A percentile compares a stretch with the other conserved stretches of the same genome.
Conservation (phyloP, 2,888 invertebrate genomes). For the Oasisia sp. region DNA sequence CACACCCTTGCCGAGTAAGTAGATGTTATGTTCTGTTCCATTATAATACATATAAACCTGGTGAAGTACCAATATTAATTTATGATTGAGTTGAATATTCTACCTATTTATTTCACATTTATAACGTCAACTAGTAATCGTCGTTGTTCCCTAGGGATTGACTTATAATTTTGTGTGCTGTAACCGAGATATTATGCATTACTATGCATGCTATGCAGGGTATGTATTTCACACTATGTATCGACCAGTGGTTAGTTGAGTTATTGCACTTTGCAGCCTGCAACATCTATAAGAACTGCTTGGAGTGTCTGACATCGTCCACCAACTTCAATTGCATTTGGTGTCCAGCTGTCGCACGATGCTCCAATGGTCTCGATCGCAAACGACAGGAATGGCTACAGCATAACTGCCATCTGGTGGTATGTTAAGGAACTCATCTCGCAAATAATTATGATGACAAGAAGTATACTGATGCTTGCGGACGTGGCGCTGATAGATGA, state of each 20-base stretch:
- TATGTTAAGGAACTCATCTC: constrained; percentile 25
- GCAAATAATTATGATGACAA: too few species aligned
- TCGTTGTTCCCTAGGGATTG: too few species aligned
- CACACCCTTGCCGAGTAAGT: constrained; percentile 77
- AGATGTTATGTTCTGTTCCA: neutral
- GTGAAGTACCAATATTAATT: too few species aligned
- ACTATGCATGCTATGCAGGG: too few species aligned
- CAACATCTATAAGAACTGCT: constrained; percentile 79
- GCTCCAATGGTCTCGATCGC: constrained; percentile 90
- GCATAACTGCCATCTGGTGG: constrained; percentile 52
- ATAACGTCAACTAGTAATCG: too few species aligned
- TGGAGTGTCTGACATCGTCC: constrained; percentile 72
- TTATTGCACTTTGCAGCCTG: constrained; percentile 71
- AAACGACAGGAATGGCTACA: constrained; percentile 86
- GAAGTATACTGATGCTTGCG: too few species aligned
- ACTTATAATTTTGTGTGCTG: too few species aligned
- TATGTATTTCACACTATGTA: neutral
- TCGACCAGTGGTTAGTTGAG: neutral
- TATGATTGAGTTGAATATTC: too few species aligned
- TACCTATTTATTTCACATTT: too few species aligned
- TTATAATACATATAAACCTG: too few species aligned
- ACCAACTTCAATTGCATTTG: constrained; percentile 77
- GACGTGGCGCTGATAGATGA: too few species aligned
- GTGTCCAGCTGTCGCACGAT: constrained; percentile 83
- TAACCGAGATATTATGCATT: too few species aligned